Base-by-base conservation (phyloP, 1,140 invertebrate species). In the Habropoda laboriosa region DNA sequence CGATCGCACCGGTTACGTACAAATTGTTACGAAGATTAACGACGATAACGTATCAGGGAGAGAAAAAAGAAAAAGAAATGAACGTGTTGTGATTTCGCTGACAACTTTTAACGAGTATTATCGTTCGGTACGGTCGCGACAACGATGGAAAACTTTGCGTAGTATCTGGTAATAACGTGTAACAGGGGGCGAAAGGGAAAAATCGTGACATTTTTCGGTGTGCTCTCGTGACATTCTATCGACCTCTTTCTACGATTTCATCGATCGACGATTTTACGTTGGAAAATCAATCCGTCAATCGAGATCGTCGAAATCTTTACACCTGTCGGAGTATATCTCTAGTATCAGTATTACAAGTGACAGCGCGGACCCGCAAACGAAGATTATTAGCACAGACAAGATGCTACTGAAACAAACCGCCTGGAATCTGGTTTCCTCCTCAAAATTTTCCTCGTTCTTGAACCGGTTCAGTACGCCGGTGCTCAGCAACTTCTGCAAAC, bases 401-500 rank as follows among this genome's bases (percentile, higher is more conserved):
- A 76, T 12, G 35, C 47, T 82, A 21, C 18, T 5, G 18, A 85
- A 10, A 4, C 12, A 10, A 0, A 86, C 83, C 13, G 83, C 53
- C 30, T 42, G 1, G 24, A 49, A 79, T 42, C 1, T 47, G 3
- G n/a, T 30, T 18, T 58, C 18, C 45, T 57, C 5, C 16, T 30
- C 6, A 32, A 30, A 66, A 38, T 2, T 24, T 6, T 7, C 4
- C 0, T 21, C 7, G 32, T 12, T 32, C 47, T 60, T 74, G 6
- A 47, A 51, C 27, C 71, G 78, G 4, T 72, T 71, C 35, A 83
- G n/a, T 21, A 86, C 21, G 0, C 81, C 84, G 32, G 57, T 64
- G 16, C 77, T 49, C 12, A 79, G 21, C 40, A 87, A 76, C 72
- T 85, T 88, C 57, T 85, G 77, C 16, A 88, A n/a, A 12, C 87